phyloP scores from a whole-genome alignment of 2,888 invertebrate genomes.

The Ennomos fuscantarius region DNA sequence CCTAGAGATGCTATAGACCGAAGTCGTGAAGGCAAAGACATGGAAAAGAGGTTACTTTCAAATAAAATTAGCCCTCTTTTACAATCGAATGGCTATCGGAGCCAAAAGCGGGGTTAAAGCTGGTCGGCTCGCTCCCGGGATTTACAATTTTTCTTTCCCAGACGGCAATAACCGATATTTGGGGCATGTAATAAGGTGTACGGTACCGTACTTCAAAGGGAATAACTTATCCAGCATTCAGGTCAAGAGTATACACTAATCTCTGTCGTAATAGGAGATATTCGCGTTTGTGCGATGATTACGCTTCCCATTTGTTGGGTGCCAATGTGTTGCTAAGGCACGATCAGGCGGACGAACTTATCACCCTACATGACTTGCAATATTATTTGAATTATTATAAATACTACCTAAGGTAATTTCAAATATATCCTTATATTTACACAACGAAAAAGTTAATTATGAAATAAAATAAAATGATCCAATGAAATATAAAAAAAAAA shows the following conservation, averaged over 20 bases:
- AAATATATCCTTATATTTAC: too few species aligned
- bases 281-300: slow-evolving; percentile 50
- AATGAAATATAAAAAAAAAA: too few species aligned
- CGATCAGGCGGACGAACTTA: too few species aligned
- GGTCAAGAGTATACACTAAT: slow-evolving; percentile 58
- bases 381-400: background rate
- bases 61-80: slow-evolving; percentile 38
- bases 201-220: slow-evolving; percentile 49
- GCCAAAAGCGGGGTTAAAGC: slow-evolving; percentile 31
- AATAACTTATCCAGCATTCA: slow-evolving; percentile 51
- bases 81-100: slow-evolving; percentile 36
- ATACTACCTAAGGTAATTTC: background rate
- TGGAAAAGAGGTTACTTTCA: slow-evolving; percentile 18
- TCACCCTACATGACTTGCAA: too few species aligned
- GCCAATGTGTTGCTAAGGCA: slow-evolving; percentile 25
- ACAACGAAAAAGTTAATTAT: too few species aligned
- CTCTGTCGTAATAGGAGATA: slow-evolving; percentile 42
- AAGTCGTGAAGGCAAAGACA: slow-evolving; percentile 16
- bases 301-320: slow-evolving; percentile 49
- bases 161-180: slow-evolving; percentile 33
- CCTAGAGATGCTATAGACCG: slow-evolving; percentile 7
- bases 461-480: too few species aligned
- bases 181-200: slow-evolving; percentile 30
- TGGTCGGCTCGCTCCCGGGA: slow-evolving; percentile 28
- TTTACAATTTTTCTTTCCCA: slow-evolving; percentile 34